Base-by-base conservation (phyloP, 1,140 invertebrate species). In the Charaxes varanes region DNA sequence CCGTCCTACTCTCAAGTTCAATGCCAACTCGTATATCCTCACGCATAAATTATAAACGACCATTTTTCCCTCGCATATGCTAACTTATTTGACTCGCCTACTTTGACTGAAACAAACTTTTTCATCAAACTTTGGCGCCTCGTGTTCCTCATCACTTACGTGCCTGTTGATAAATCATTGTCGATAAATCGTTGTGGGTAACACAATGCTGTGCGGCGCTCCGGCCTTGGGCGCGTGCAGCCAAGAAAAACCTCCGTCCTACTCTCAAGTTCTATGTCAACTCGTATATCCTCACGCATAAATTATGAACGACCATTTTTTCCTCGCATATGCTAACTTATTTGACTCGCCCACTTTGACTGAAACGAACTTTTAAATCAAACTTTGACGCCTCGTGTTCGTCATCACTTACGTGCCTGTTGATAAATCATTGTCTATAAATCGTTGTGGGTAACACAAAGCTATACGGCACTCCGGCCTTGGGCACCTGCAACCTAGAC, bases 231-330 rank as follows among this genome's bases (percentile, higher is more conserved):
- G 50, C 37, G 53, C 56, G 42, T 80, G 76, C 76, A 79, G 49
- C 57, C 55, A 80, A 71, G 72, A 77, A 72, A 80, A 70, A 71
- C 76, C 72, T 61, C 71, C 69, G 44, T 17, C 53, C 63, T 63
- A n/a, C n/a, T n/a, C 52, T 33, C 74, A 80, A 80, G 76, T 80
- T 80, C 76, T 77, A 68, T 80, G 69, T 64, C 76, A 77, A 70
- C 43, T 43, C 53, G 56, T 50, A 53, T 53, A 49, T 53, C 53
- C 33, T 50, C 34, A 37, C 53, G 34, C 56, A 62, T 48, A 48
- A 58, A 56, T 56, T 52, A 52, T 45, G 26, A 49, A 40, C 16
- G n/a, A n/a, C n/a, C n/a, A n/a, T n/a, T n/a, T n/a, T n/a, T n/a
- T n/a, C n/a, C n/a, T n/a, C n/a, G n/a, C n/a, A n/a, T n/a, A n/a